These are phyloP conservation scores for Stenoptilia bipunctidactyla DNA, from an alignment of 2,888 invertebrate genomes.

Conservation along the genomic window DNA sequence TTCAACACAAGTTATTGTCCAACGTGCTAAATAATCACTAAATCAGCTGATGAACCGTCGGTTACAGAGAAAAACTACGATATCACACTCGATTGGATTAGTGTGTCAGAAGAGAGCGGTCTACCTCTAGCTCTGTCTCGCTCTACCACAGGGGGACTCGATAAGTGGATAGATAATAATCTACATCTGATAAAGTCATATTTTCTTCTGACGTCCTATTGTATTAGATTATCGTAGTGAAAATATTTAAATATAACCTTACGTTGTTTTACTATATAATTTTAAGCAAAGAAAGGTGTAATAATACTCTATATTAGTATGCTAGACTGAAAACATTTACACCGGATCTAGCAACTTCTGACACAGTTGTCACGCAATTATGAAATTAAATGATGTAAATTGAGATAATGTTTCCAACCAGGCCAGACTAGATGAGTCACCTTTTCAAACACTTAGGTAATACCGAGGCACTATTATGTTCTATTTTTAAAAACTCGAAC, in stretches of 20 bases:
- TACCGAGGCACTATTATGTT: conserved; percentile 22
- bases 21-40: conserved; percentile 22
- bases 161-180: conserved; percentile 43
- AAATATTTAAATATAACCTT: conserved; percentile 23
- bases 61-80: conserved; percentile 34
- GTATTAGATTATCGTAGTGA: conserved; percentile 31
- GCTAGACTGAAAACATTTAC: too few relatives aligned
- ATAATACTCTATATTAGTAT: too few relatives aligned
- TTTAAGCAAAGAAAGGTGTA: too few relatives aligned
- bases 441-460: conserved; percentile 27
- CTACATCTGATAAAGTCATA: conserved; percentile 57
- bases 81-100: conserved; percentile 54
- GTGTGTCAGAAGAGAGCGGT: conserved; percentile 44
- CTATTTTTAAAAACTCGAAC: too few relatives aligned
- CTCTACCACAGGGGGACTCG: conserved; percentile 47
- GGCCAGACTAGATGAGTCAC: conserved; percentile 39
- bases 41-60: conserved; percentile 47
- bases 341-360: conserved; percentile 11
- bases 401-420: conserved; percentile 42
- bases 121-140: conserved; percentile 26
- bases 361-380: conserved; percentile 27
- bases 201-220: conserved; percentile 46
- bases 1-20: conserved; percentile 22
- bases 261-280: too few relatives aligned
- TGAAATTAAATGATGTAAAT: conserved; percentile 38